Percentiles rank a stretch among this genome's conserved stretches.
These are phyloP conservation scores for Pipistrellus pipistrellus DNA, from an alignment of 2,797 vertebrate genomes.

Conservation along the genomic window DNA sequence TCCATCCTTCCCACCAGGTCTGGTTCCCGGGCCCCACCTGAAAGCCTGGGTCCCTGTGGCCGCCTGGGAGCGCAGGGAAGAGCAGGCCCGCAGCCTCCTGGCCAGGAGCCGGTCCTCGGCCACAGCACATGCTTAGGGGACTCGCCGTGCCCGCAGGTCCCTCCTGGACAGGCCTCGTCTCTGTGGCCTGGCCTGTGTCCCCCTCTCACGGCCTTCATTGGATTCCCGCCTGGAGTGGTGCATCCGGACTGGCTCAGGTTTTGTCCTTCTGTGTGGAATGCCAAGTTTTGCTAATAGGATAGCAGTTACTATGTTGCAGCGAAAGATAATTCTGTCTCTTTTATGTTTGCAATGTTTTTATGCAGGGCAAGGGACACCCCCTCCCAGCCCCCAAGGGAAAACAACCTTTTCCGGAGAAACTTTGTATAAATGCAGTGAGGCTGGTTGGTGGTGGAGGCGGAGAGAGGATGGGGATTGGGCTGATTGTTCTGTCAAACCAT, in stretches of 20 bases:
- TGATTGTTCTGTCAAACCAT: background rate
- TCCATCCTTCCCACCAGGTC: conserved; percentile 11
- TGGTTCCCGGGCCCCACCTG: conserved; percentile 61
- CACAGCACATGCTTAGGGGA: background rate
- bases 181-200: background rate
- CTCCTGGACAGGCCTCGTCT: background rate
- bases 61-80: background rate
- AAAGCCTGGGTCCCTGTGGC: conserved; percentile 57
- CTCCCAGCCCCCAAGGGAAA: background rate
- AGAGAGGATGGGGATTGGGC: background rate
- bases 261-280: background rate
- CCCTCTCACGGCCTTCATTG: background rate
- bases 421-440: background rate
- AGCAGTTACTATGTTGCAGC: background rate
- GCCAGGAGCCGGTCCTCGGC: conserved; percentile 33
- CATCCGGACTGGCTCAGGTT: background rate
- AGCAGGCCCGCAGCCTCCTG: background rate
- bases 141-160: background rate
- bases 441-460: background rate
- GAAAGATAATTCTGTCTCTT: background rate
- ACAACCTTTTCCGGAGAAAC: background rate
- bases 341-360: background rate
- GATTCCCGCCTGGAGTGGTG: background rate
- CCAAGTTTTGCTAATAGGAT: background rate
- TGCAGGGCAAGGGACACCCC: background rate